Conservation (phyloP, 2,113 vertebrate species). For the Polypterus senegalus region DNA sequence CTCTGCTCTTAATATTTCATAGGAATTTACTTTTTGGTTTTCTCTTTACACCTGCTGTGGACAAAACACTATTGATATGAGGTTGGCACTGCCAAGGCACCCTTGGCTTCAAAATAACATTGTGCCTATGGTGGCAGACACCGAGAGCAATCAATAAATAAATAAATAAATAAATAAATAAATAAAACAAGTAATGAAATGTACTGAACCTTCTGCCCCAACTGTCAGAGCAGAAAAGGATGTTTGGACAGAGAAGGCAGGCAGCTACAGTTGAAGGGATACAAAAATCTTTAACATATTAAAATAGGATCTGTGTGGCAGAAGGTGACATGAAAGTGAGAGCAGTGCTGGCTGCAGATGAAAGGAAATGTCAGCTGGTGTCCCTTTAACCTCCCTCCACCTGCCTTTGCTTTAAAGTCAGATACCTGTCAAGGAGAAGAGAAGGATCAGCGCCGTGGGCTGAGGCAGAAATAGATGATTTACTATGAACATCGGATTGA, state of each 20-base stretch:
- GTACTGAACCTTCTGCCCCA: too few relatives aligned
- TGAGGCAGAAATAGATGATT: conserved; percentile 26
- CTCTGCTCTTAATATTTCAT: too few relatives aligned
- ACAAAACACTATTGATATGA: too few relatives aligned
- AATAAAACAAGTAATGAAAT: too few relatives aligned
- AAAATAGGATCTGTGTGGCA: not conserved
- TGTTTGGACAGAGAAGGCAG: not conserved
- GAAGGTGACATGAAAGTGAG: conserved; percentile 17
- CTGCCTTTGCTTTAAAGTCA: conserved; percentile 29
- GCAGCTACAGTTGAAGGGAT: not conserved
- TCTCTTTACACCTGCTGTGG: too few relatives aligned
- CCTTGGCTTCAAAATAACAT: too few relatives aligned
- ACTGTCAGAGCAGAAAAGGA: too few relatives aligned
- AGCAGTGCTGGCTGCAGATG: conserved; percentile 32
- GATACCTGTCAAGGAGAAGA: conserved; percentile 22
- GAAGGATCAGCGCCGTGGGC: conserved; percentile 30
- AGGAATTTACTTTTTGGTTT: too few relatives aligned
- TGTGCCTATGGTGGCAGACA: too few relatives aligned
- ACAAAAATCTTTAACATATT: conserved; percentile 4
- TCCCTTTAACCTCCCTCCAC: conserved; percentile 29
- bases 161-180: too few relatives aligned
- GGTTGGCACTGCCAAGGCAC: too few relatives aligned
- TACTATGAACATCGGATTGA: conserved; percentile 20
- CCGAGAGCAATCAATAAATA: too few relatives aligned
- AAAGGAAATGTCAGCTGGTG: conserved; percentile 41